phyloP scores from a whole-genome alignment of 1,140 invertebrate species.

The Leptopilina boulardi region DNA sequence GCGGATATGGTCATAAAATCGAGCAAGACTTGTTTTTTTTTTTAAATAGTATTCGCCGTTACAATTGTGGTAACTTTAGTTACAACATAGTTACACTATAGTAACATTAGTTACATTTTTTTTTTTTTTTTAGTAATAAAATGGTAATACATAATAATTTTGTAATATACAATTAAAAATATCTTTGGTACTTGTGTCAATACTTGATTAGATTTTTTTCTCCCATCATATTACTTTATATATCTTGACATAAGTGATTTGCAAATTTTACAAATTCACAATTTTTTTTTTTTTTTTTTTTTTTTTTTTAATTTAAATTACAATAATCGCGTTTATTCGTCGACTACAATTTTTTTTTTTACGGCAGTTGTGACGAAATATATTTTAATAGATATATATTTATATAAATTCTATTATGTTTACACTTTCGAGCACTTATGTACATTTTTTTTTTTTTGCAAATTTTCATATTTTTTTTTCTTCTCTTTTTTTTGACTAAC shows the following conservation, averaged over 20 bases:
- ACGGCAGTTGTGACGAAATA: constrained; percentile 18
- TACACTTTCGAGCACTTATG: constrained; percentile 35
- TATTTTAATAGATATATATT: constrained; percentile 37
- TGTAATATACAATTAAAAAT: constrained; percentile 28
- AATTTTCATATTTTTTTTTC: background rate
- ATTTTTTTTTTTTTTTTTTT: background rate
- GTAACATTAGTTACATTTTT: background rate
- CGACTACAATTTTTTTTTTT: background rate
- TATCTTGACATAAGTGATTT: background rate
- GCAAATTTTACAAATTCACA: constrained; percentile 14
- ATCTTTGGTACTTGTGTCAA: constrained; percentile 31
- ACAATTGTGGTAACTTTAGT: background rate
- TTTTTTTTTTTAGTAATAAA: too few relatives aligned
- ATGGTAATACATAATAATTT: constrained; percentile 17
- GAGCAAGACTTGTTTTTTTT: background rate
- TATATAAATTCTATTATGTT: constrained; percentile 38
- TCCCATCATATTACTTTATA: background rate
- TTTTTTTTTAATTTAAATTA: background rate
- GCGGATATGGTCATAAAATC: constrained; percentile 12
- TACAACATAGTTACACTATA: background rate
- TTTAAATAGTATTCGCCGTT: background rate
- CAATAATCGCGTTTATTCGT: background rate
- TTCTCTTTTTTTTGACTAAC: constrained; percentile 3
- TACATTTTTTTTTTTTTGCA: constrained; percentile 36
- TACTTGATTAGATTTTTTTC: background rate